These are phyloP conservation scores for Dendropsophus ebraccatus DNA, from an alignment of 2,113 vertebrate species.

Conservation along the genomic window DNA sequence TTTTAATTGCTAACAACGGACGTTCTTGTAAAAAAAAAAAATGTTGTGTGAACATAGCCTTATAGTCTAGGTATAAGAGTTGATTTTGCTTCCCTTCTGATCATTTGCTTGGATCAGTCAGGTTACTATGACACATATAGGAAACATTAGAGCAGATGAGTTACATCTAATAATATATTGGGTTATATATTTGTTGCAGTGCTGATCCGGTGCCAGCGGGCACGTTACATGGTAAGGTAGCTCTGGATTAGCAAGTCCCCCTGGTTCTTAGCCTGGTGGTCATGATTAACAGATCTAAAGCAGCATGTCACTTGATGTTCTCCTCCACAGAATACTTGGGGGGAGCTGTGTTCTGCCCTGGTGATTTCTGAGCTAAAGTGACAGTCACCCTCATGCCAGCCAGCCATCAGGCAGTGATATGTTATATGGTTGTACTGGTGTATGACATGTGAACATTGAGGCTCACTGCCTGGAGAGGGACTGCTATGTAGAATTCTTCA, in stretches of 20 bases:
- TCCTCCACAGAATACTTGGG: no score
- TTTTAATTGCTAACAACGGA: no score
- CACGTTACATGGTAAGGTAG: not conserved
- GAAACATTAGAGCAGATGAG: not conserved
- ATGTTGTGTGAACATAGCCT: no score
- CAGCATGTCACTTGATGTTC: not conserved
- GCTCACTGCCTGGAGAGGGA: not conserved
- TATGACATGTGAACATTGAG: not conserved
- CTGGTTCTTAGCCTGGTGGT: not conserved
- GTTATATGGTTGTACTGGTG: not conserved
- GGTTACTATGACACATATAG: not conserved
- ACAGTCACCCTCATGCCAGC: not conserved
- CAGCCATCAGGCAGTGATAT: not conserved
- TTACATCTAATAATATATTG: not conserved
- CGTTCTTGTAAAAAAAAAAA: no score
- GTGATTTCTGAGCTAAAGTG: not conserved
- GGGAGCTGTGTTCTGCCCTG: not conserved
- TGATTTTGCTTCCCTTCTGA: not conserved
- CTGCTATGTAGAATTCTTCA: not conserved
- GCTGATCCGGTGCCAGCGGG: not conserved
- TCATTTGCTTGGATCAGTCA: not conserved
- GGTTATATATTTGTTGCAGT: not conserved
- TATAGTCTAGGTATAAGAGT: not conserved
- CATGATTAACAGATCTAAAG: not conserved
- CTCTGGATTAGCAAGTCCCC: not conserved